Conservation (phyloP, 2,888 invertebrate genomes). For the Aproaerema taeniolella region DNA sequence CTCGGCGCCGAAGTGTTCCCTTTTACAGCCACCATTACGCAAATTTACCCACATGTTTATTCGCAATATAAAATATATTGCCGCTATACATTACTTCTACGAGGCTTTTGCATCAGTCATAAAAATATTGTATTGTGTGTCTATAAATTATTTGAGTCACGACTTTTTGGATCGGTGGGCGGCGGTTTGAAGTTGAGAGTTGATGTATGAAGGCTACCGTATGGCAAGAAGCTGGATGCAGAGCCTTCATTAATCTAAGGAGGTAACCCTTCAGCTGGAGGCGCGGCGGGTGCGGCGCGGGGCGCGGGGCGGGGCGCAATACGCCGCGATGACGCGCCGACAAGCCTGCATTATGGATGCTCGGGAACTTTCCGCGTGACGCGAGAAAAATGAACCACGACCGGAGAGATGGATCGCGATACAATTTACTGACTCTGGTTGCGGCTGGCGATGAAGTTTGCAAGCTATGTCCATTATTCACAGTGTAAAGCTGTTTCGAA, state of each 20-base stretch:
- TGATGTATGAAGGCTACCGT: conserved; percentile 25
- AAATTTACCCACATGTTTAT: conserved; percentile 76
- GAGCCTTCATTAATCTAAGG: conserved; percentile 51
- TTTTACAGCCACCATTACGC: conserved; percentile 69
- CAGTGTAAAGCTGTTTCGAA: no score
- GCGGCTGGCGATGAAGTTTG: background rate
- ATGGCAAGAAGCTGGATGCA: conserved; percentile 26
- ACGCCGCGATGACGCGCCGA: conserved; percentile 73
- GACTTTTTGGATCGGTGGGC: conserved; percentile 8
- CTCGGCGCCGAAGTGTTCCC: conserved; percentile 32
- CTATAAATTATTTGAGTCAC: conserved; percentile 2
- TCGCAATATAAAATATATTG: conserved; percentile 70
- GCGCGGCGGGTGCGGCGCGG: conserved; percentile 18
- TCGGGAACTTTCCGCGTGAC: conserved; percentile 63
- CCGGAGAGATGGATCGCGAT: conserved; percentile 57
- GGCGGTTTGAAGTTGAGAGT: conserved; percentile 6
- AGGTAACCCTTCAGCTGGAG: conserved; percentile 49
- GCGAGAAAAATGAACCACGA: conserved; percentile 74
- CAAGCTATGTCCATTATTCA: no score
- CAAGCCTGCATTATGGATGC: conserved; percentile 73
- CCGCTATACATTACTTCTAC: conserved; percentile 29
- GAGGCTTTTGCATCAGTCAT: conserved; percentile 19
- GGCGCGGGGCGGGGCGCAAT: no score
- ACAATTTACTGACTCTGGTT: conserved; percentile 42
- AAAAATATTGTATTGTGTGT: conserved; percentile 15